Conservation (phyloP, 1,140 invertebrate genomes). For the Pseudomyrmex concolor region DNA sequence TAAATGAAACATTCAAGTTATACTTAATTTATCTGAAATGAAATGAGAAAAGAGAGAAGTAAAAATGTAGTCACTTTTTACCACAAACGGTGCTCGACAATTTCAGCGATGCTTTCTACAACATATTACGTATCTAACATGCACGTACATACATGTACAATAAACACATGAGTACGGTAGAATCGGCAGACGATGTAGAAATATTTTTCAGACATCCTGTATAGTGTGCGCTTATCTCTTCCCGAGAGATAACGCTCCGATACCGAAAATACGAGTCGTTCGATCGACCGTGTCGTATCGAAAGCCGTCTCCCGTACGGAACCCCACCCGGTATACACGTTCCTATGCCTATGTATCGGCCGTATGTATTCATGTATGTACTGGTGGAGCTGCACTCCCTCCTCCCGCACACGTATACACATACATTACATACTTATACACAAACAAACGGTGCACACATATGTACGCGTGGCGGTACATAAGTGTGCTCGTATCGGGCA, state of each 20-base stretch:
- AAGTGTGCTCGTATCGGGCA: conserved; percentile 76
- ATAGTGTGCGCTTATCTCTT: conserved; percentile 50
- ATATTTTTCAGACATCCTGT: conserved; percentile 48
- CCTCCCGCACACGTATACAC: not conserved
- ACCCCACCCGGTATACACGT: conserved; percentile 74
- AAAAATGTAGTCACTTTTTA: not conserved
- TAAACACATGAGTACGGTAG: not conserved
- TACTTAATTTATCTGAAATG: not conserved
- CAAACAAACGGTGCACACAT: conserved; percentile 24
- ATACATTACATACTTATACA: not conserved
- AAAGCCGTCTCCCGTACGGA: conserved; percentile 56
- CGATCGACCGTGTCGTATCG: conserved; percentile 74
- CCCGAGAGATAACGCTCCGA: conserved; percentile 60
- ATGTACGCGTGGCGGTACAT: conserved; percentile 65
- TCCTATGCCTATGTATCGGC: conserved; percentile 67
- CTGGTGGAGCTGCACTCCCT: conserved; percentile 13
- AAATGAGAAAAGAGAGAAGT: not conserved
- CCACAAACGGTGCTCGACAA: not conserved
- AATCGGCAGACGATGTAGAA: conserved; percentile 40
- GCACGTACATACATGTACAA: not conserved
- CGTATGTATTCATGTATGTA: conserved; percentile 45
- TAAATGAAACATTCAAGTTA: no score
- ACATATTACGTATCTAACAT: not conserved
- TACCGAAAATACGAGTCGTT: conserved; percentile 70
- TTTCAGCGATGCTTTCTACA: conserved; percentile 1